Evolutionary conservation across 1,140 invertebrate species (phyloP), one percentile per base, ranked within the genome.

Genomic region (Hesperophylax magnus): DNA sequence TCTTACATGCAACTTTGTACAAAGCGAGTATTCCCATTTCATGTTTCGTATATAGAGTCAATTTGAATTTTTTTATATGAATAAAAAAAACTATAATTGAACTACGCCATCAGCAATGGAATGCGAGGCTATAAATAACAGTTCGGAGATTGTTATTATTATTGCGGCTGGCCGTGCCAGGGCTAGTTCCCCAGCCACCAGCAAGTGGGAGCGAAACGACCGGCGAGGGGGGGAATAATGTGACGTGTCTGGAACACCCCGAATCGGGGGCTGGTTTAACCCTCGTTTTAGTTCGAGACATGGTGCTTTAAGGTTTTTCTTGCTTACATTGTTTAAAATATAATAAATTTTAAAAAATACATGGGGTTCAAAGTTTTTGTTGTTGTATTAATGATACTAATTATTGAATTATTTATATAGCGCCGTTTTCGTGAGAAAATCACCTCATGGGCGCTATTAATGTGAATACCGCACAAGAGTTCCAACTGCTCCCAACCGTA

Each of bases 51-150:
- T 53, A 24, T 11, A 20, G 34, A n/a, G 18, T 71, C 22, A 39
- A 71, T 52, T 71, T 47, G 39, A 71, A 71, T 22, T 53, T 24
- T 71, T 18, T 11, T 9, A 20, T 71, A 71, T 52, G 67, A 52
- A 24, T 47, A 71, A 34, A 69, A 71, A 71, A 47, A 71, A 53
- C 34, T 71, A 27, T 71, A 71, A 71, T 71, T 52, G 67, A 71
- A 52, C 67, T 20, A 71, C 39, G 67, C 81, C 47, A 82, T 82
- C 78, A 76, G 39, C 17, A 15, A 24, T 52, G 78, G 81, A 82
- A 82, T 82, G 81, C 61, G 15, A 75, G 75, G 61, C 63, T 72
- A 80, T 82, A 82, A 82, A 82, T 82, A 80, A 82, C 72, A 74
- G 20, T 69, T 65, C 39, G 75, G 76, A 82, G 77, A 82, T 82